phyloP scores from a whole-genome alignment of 2,113 vertebrate species.

The Notothenia coriiceps region DNA sequence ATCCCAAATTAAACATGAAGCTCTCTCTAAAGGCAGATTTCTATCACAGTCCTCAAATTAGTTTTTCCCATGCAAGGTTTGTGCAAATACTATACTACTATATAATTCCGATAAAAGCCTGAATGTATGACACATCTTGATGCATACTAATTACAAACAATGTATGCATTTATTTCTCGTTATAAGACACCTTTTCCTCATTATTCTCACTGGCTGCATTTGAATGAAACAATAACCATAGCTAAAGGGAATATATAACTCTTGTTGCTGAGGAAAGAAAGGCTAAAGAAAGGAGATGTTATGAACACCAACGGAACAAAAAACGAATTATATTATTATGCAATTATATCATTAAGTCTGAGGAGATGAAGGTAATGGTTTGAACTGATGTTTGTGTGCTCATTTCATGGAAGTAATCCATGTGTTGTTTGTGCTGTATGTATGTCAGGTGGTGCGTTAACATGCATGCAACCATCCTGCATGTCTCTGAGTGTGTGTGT shows the following conservation, averaged over 20 bases:
- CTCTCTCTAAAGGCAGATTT: neutral
- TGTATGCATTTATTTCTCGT: constrained; percentile 27
- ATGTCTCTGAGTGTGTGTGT: neutral
- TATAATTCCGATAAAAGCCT: constrained; percentile 60
- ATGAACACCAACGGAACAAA: constrained; percentile 32
- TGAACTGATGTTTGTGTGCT: constrained; percentile 30
- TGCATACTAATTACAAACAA: constrained; percentile 55
- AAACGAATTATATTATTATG: constrained; percentile 55
- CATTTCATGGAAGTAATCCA: neutral
- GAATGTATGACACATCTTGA: constrained; percentile 61
- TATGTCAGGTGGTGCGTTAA: neutral
- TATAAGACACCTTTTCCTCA: constrained; percentile 47
- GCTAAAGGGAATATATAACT: constrained; percentile 23
- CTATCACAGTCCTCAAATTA: neutral
- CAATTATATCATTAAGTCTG: constrained; percentile 59
- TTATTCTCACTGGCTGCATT: constrained; percentile 60
- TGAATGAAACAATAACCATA: constrained; percentile 57
- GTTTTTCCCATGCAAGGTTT: constrained; percentile 8
- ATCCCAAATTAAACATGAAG: neutral
- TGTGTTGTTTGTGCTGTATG: neutral
- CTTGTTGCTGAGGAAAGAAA: neutral
- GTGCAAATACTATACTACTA: constrained; percentile 31
- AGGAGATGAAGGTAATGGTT: constrained; percentile 49
- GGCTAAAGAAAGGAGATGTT: constrained; percentile 21
- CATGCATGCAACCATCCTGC: neutral